These are phyloP conservation scores for Reticulitermes speratus DNA, from an alignment of 1,140 invertebrate genomes.

Conservation along the genomic window DNA sequence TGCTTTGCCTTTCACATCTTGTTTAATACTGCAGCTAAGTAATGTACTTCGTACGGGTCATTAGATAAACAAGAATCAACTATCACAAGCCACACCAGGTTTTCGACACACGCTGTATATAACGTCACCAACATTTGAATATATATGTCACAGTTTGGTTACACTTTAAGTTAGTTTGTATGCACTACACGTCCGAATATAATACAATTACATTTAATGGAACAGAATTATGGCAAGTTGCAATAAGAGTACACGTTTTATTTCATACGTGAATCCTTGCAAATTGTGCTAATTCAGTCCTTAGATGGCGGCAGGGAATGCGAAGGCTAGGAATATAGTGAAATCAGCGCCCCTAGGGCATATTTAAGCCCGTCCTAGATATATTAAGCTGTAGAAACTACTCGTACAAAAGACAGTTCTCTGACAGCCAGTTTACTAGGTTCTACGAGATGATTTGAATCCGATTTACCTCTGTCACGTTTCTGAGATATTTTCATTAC, in stretches of 20 bases:
- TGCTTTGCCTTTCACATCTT: too few species aligned
- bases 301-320: background rate
- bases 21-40: too few species aligned
- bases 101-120: background rate
- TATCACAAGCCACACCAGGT: too few species aligned
- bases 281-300: constrained; percentile 13
- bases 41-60: too few species aligned
- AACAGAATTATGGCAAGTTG: background rate
- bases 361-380: background rate
- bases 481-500: too few species aligned
- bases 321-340: background rate
- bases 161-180: constrained; percentile 14
- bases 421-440: too few species aligned
- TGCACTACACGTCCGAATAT: constrained; percentile 7
- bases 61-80: too few species aligned
- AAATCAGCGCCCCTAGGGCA: background rate
- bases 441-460: background rate
- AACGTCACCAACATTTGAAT: background rate
- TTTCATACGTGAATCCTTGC: background rate
- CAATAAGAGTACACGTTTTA: background rate
- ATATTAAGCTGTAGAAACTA: background rate
- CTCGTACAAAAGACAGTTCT: background rate
- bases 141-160: constrained; percentile 19
- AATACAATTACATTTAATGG: constrained; percentile 14
- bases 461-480: too few species aligned